A percentile compares a stretch with the other conserved stretches of the same genome.
phyloP scores from a whole-genome alignment of 2,797 vertebrate species.

The Neopelma chrysocephalum region DNA sequence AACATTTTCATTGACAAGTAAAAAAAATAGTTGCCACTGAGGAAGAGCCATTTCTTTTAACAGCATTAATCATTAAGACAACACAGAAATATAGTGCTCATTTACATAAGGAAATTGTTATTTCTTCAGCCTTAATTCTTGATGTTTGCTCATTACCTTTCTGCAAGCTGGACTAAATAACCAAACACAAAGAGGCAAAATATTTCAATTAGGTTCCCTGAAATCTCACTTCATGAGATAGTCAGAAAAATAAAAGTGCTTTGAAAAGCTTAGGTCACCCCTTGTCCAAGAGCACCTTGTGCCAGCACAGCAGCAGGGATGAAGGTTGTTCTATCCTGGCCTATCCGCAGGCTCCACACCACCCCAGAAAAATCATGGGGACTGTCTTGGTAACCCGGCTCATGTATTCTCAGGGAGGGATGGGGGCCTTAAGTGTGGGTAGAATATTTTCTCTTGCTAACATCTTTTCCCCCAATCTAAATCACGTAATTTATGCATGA shows the following conservation, averaged over 20 bases:
- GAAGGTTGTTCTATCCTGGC: background rate
- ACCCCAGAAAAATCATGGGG: background rate
- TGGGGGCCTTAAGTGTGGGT: too few relatives aligned
- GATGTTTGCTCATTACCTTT: background rate
- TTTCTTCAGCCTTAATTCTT: background rate
- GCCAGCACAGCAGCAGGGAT: background rate
- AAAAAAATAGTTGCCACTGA: background rate
- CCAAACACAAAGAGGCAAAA: background rate
- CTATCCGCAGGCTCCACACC: background rate
- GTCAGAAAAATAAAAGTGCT: background rate
- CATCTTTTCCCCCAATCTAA: background rate
- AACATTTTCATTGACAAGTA: background rate
- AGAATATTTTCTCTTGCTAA: background rate
- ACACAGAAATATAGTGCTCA: background rate
- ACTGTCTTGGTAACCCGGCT: background rate
- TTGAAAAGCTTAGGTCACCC: background rate
- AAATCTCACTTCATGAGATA: background rate
- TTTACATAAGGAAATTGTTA: background rate
- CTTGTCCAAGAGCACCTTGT: background rate
- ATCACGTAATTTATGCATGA: background rate
- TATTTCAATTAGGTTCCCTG: background rate
- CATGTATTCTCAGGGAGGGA: background rate
- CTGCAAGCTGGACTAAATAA: background rate
- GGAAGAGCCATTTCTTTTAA: background rate
- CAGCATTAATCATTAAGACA: background rate